Base-by-base conservation (phyloP, 2,888 invertebrate genomes). In the Leptogaster cylindrica region DNA sequence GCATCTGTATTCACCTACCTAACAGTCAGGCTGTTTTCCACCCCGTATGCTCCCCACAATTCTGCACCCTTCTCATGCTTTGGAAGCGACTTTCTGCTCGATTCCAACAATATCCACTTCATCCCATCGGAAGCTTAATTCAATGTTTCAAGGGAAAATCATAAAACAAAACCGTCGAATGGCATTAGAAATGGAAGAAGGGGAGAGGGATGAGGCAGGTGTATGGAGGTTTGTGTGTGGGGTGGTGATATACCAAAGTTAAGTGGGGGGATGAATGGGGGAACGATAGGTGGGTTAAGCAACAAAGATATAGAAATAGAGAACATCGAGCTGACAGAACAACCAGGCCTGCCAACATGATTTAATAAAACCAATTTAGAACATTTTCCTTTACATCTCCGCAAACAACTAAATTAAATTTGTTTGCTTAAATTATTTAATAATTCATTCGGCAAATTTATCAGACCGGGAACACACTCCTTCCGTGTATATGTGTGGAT, bases 341-440 rank as follows among this genome's bases (percentile, higher is more conserved):
- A 61, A 44, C 44, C 65, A 68, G 68, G 65, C 46, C 65, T 68
- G 65, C 58, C 68, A 68, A 52, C 69, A 69, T 69, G 69, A 69
- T 69, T 69, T 69, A 69, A 69, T 69, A 69, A 69, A 69, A 69
- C 66, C 69, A 69, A 69, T 69, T 69, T 66, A 69, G 66, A 69
- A 66, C 69, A 66, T 69, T 69, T 69, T 66, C 69, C 69, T 66
- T 69, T 63, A 61, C 66, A 69, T 69, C 66, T 69, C 66, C 58
- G 58, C 69, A 67, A 67, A 65, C 67, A 65, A 67, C 69, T 67
- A 69, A 69, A 69, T 69, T 69, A 69, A 69, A 69, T 69, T 69
- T 69, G 69, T 69, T 69, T 69, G 67, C 69, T 67, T 69, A 65
- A 69, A 69, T 69, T 69, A 69, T 69, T 69, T 69, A 69, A 67